Evolutionary conservation across 35 echinoderm and acorn worm genomes (phyloP), one percentile per base, ranked within the genome.

Genomic region (Ophioderma brevispina): DNA sequence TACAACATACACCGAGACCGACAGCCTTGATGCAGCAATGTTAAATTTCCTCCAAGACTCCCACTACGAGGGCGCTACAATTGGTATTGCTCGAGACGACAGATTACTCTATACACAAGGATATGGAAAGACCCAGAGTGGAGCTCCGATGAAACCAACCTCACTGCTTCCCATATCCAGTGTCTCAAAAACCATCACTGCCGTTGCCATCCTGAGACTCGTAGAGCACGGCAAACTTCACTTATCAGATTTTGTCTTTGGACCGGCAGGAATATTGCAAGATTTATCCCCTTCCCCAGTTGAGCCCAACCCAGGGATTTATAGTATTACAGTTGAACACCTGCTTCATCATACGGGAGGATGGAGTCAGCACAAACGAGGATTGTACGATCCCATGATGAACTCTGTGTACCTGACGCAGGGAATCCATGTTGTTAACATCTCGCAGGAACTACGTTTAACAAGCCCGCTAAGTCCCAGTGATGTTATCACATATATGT

Each of bases 161-260:
- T 91, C 36, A 25, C 70, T 93, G 23, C 63, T 93, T 81, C 97
- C 93, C n/a, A 87, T 87, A 3, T 99, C 97, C 2, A 99, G 97
- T 49, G 80, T 99, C 21, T 99, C 97, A 75, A 99, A 99, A 85
- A 88, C 94, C 32, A 93, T 99, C 36, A 99, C 97, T 23, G 93
- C 97, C 46, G 90, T 95, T 31, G 91, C 86, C 38, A 75, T 99
- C 2, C 37, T 99, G 78, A 99, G 91, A 83, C 55, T 99, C 38
- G 88, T 91, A 33, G 86, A 95, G 64, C 83, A 87, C 23, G 91
- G 88, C 10, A 19, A 83, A 30, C 46, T 99, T 35, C 43, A 85
- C 0, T 84, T 95, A 1, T 59, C 78, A 10, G 97, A 99, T 35
- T 86, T 39, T 52, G 93, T 99, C 8, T 99, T 99, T 84, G 97